Percentiles rank a stretch among this genome's conserved stretches.
Evolutionary conservation across 2,113 vertebrate genomes (phyloP).

Genomic region (Chloroceryle aenea): DNA sequence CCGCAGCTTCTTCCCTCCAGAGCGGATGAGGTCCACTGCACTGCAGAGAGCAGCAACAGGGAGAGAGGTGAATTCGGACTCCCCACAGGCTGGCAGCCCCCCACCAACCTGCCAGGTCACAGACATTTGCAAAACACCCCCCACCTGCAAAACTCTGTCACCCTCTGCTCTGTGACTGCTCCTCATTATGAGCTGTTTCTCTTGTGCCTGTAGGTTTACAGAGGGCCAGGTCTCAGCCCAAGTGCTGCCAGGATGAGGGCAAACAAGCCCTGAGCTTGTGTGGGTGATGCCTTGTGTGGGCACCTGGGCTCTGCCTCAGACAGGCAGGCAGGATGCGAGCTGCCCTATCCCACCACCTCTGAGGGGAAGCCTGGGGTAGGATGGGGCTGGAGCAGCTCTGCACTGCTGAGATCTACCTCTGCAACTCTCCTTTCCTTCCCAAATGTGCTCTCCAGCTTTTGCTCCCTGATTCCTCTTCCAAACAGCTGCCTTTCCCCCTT

Average conservation of each 20-base stretch:
- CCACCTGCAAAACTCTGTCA: neutral
- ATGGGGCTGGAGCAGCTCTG: neutral
- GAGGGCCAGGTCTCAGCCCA: neutral
- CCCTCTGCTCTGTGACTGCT: neutral
- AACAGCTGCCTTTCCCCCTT: neutral
- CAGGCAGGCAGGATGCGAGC: neutral
- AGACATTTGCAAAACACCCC: neutral
- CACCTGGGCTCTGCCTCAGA: neutral
- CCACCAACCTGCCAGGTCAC: neutral
- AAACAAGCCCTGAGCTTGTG: neutral
- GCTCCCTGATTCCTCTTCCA: neutral
- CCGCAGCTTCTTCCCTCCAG: slow-evolving; percentile 87
- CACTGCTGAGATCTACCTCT: neutral
- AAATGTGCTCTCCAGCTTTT: neutral
- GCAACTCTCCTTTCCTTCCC: neutral
- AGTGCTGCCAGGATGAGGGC: fast-evolving
- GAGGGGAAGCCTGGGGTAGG: neutral
- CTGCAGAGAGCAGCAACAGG: slow-evolving; percentile 66
- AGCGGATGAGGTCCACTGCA: slow-evolving; percentile 92
- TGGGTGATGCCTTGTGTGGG: too few species aligned
- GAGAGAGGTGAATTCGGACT: neutral
- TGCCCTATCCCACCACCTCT: neutral
- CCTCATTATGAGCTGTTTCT: neutral
- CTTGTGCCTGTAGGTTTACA: neutral
- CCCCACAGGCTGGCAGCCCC: neutral